Percentiles rank a stretch among this genome's conserved stretches.
These are phyloP conservation scores for Limnothrissa miodon DNA, from an alignment of 2,113 vertebrate species.

Conservation along the genomic window DNA sequence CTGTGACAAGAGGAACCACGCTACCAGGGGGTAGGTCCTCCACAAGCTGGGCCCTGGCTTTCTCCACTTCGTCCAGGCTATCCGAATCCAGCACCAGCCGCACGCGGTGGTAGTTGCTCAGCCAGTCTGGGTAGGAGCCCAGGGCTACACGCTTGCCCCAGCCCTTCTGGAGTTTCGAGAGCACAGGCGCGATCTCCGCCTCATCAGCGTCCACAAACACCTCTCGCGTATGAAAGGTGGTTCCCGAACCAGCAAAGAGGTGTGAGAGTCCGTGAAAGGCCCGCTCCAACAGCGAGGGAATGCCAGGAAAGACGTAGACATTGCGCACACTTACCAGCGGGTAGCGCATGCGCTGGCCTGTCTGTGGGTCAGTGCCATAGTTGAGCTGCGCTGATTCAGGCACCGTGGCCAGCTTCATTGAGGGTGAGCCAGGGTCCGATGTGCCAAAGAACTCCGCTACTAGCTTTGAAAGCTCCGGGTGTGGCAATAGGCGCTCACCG, in stretches of 20 bases:
- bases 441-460: slow-evolving; percentile 73
- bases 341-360: slow-evolving; percentile 72
- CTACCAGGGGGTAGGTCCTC: slow-evolving; percentile 72
- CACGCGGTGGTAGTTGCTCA: slow-evolving; percentile 89
- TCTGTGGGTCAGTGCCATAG: slow-evolving; percentile 77
- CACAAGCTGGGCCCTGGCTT: slow-evolving; percentile 71
- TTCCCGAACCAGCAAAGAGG: slow-evolving; percentile 77
- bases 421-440: slow-evolving; percentile 57
- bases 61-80: slow-evolving; percentile 74
- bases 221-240: slow-evolving; percentile 75
- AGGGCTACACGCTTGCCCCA: slow-evolving; percentile 75
- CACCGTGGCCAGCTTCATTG: slow-evolving; percentile 84
- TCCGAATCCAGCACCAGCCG: slow-evolving; percentile 86
- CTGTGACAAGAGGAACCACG: slow-evolving; percentile 72
- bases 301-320: slow-evolving; percentile 90
- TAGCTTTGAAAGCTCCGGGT: slow-evolving; percentile 80
- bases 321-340: slow-evolving; percentile 90
- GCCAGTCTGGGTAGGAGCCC: slow-evolving; percentile 94
- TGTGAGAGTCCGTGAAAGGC: slow-evolving; percentile 78
- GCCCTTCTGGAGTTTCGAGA: slow-evolving; percentile 67
- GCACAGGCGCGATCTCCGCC: slow-evolving; percentile 67
- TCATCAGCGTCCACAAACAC: slow-evolving; percentile 82
- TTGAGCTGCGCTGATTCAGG: slow-evolving; percentile 84
- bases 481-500: slow-evolving; percentile 71
- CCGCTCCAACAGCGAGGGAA: slow-evolving; percentile 81